Percentiles rank a stretch among this genome's conserved stretches.
Evolutionary conservation across 2,888 invertebrate genomes (phyloP).

Genomic region (Melangyna quadrimaculata): DNA sequence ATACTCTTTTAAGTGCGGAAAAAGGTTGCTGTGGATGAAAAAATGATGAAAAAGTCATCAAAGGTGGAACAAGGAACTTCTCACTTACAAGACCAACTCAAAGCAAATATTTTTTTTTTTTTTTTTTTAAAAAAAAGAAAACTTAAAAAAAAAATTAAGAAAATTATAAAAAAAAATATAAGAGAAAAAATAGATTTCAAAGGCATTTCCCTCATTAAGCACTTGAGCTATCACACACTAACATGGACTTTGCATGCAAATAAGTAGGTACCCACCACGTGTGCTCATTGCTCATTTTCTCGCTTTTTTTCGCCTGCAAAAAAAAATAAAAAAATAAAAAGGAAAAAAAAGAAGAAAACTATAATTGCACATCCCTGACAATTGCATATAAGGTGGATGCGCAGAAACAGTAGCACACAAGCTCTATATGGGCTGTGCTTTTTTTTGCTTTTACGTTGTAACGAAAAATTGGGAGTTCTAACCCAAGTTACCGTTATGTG

Average conservation of each 20-base stretch:
- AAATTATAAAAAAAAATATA: constrained; percentile 14
- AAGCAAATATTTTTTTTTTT: constrained; percentile 53
- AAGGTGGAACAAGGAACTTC: constrained; percentile 49
- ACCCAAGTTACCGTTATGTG: constrained; percentile 50
- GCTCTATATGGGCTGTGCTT: neutral
- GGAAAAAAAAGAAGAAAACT: constrained; percentile 22
- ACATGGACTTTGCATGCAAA: constrained; percentile 28
- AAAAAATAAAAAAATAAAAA: neutral
- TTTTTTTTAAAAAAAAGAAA: constrained; percentile 29
- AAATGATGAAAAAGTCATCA: constrained; percentile 20
- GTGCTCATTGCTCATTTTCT: constrained; percentile 65
- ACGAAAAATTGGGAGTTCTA: constrained; percentile 55
- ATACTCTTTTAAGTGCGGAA: neutral
- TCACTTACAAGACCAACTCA: constrained; percentile 56
- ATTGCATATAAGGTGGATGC: constrained; percentile 52
- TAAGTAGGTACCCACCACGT: constrained; percentile 21
- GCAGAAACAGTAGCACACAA: constrained; percentile 39
- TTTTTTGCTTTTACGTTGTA: constrained; percentile 16
- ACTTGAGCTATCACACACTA: constrained; percentile 63
- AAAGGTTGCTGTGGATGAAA: neutral
- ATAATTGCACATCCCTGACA: constrained; percentile 62
- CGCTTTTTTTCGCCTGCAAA: constrained; percentile 14
- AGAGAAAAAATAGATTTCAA: constrained; percentile 60
- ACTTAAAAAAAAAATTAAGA: constrained; percentile 16
- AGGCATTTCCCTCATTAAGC: constrained; percentile 70